These are phyloP conservation scores for Formica selysi DNA, from an alignment of 1,140 invertebrate genomes.

Conservation along the genomic window DNA sequence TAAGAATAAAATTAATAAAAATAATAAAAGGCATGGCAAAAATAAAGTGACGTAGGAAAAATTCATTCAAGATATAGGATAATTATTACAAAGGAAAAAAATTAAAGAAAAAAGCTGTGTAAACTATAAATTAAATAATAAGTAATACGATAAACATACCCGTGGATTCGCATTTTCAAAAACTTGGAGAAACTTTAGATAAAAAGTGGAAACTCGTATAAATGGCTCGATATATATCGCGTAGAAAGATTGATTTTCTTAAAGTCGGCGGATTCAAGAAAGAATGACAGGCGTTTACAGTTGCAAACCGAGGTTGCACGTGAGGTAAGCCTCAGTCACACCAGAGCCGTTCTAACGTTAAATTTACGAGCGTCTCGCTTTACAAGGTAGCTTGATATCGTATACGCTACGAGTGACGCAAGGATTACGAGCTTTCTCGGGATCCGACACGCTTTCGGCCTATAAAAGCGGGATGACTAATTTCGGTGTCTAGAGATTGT, in stretches of 20 bases:
- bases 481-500: conserved; percentile 57
- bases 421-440: conserved; percentile 59
- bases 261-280: conserved; percentile 18
- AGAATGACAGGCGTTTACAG: conserved; percentile 29
- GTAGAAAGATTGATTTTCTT: conserved; percentile 6
- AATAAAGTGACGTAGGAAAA: not conserved
- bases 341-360: conserved; percentile 40
- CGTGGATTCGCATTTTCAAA: not conserved
- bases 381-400: conserved; percentile 55
- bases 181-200: not conserved
- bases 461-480: conserved; percentile 63
- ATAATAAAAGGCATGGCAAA: not conserved
- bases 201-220: not conserved
- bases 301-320: conserved; percentile 43
- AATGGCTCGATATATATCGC: not conserved
- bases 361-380: conserved; percentile 56
- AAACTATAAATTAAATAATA: too few species aligned
- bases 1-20: not conserved
- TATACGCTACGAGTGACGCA: conserved; percentile 56
- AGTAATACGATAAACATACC: not conserved
- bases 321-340: conserved; percentile 24
- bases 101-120: not conserved
- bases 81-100: not conserved
- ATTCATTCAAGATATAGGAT: not conserved
- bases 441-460: conserved; percentile 56